phyloP scores from a whole-genome alignment of 2,113 vertebrate species.

The Balaenoptera acutorostrata region DNA sequence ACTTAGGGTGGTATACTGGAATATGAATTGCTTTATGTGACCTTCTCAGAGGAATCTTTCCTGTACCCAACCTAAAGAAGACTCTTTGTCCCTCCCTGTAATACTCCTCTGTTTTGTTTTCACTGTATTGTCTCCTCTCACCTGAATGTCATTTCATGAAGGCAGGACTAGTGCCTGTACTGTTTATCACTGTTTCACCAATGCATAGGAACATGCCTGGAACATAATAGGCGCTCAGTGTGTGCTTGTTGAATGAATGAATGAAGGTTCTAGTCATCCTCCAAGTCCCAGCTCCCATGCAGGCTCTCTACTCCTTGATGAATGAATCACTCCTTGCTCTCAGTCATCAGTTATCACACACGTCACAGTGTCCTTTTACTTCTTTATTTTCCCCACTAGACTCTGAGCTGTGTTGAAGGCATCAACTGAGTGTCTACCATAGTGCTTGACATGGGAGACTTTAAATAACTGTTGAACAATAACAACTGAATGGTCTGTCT shows the following conservation, averaged over 20 bases:
- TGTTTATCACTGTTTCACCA: not conserved
- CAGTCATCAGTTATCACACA: not conserved
- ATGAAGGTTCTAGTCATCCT: not conserved
- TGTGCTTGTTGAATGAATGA: not conserved
- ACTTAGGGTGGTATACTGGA: not conserved
- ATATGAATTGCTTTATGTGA: not conserved
- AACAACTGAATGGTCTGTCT: not conserved
- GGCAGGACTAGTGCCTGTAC: not conserved
- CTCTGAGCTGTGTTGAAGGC: not conserved
- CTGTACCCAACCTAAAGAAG: not conserved
- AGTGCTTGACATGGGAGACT: not conserved
- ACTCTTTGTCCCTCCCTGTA: not conserved
- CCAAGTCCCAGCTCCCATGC: not conserved
- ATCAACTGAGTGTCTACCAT: not conserved
- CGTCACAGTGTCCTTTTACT: not conserved
- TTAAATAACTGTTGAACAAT: not conserved
- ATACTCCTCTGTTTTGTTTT: not conserved
- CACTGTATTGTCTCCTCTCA: not conserved
- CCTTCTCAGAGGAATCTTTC: not conserved
- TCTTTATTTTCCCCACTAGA: not conserved
- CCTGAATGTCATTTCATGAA: not conserved
- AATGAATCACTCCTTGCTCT: not conserved
- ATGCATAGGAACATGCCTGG: not conserved
- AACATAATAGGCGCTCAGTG: not conserved
- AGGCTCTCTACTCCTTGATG: not conserved